Percentiles rank a stretch among this genome's conserved stretches.
These are phyloP conservation scores for Drosophila mimica DNA, from an alignment of 2,888 invertebrate genomes.

Conservation along the genomic window DNA sequence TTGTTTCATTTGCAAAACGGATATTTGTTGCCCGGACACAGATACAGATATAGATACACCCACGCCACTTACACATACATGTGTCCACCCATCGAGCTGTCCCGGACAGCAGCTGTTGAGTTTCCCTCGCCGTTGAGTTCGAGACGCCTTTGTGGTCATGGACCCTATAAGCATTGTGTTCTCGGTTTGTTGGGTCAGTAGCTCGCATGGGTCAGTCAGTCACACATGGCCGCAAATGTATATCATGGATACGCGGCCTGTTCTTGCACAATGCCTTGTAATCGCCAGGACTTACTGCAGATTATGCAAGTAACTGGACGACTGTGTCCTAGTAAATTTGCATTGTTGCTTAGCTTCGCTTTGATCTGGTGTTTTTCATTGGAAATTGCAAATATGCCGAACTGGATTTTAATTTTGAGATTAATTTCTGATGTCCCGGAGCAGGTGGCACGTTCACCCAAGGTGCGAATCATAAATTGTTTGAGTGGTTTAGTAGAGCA, in stretches of 20 bases:
- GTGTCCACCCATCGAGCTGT: conserved; percentile 9
- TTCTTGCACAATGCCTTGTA: conserved; percentile 73
- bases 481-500: conserved; percentile 80
- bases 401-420: conserved; percentile 67
- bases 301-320: conserved; percentile 81
- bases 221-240: conserved; percentile 43
- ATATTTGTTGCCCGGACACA: conserved; percentile 76
- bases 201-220: conserved; percentile 40
- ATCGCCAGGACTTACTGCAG: conserved; percentile 82
- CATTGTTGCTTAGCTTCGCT: conserved; percentile 37
- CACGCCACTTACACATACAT: conserved; percentile 35
- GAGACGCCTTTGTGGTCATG: conserved; percentile 40
- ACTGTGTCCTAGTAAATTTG: conserved; percentile 25
- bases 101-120: conserved; percentile 68
- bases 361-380: conserved; percentile 57
- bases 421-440: conserved; percentile 59
- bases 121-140: conserved; percentile 71
- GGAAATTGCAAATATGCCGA: conserved; percentile 38
- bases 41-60: conserved; percentile 35
- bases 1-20: conserved; percentile 85
- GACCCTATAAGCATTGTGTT: conserved; percentile 31
- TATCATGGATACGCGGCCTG: conserved; percentile 51
- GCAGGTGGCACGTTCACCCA: not conserved
- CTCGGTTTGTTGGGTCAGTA: conserved; percentile 28
- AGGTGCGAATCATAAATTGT: conserved; percentile 65